A percentile compares a stretch with the other conserved stretches of the same genome.
These are phyloP conservation scores for Arctocebus calabarensis DNA, from an alignment of 2,797 vertebrate species.

Conservation along the genomic window DNA sequence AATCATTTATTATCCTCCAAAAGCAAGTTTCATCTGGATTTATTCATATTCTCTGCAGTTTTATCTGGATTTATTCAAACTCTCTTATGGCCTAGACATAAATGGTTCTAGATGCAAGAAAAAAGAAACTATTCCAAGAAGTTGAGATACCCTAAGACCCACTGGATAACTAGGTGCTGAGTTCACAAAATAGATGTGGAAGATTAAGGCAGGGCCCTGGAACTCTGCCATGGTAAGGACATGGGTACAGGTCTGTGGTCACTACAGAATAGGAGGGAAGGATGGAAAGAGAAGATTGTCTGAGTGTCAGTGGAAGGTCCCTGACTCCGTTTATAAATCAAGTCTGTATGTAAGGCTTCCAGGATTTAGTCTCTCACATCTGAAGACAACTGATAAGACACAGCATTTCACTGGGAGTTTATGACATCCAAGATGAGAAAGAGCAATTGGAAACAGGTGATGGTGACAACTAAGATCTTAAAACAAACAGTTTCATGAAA, in stretches of 20 bases:
- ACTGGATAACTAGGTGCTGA: background rate
- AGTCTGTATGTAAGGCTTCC: background rate
- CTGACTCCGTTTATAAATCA: background rate
- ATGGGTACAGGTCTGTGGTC: background rate
- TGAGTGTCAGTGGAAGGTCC: background rate
- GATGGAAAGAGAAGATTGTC: background rate
- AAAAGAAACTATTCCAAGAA: background rate
- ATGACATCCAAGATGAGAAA: conserved; percentile 7
- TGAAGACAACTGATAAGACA: background rate
- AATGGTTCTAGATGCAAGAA: background rate
- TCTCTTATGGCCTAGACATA: background rate
- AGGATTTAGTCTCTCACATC: background rate
- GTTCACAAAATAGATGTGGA: background rate
- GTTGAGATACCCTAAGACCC: background rate
- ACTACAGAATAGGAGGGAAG: background rate
- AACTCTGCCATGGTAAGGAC: background rate
- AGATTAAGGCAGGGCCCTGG: background rate
- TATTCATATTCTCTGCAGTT: background rate
- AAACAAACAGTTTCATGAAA: conserved; percentile 46
- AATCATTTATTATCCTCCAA: background rate
- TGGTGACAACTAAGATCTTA: background rate
- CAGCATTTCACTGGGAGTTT: conserved; percentile 31
- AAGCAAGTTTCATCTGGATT: conserved; percentile 3
- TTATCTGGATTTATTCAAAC: conserved; percentile 35
- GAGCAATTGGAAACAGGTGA: background rate